Evolutionary conservation across 2,113 vertebrate genomes (phyloP), one percentile per base, ranked within the genome.

Genomic region (Capreolus pygargus): DNA sequence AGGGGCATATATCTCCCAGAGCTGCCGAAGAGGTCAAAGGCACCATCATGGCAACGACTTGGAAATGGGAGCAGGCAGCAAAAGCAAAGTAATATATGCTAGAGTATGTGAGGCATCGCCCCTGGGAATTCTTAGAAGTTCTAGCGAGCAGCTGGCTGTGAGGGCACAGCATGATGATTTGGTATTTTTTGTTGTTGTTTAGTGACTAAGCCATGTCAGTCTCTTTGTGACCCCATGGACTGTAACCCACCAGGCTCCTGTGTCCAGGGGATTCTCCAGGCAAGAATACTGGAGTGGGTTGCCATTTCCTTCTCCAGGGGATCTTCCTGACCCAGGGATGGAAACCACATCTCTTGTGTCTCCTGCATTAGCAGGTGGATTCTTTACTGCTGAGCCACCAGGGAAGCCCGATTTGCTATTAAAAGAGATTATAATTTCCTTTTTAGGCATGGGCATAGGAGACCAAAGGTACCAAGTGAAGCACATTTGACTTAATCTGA

Each of bases 101-200:
- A 3, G 45, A 54, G 13, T 5, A 52, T 1, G 10, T 5, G n/a
- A 67, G 60, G 43, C 52, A 15, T 3, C 1, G 0, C 7, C 33
- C 47, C n/a, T 1, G 17, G 58, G n/a, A 43, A 60, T 33, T 55
- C 57, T 50, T 85, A 30, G 45, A 89, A 27, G 50, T 43, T 23
- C 45, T 45, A 58, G n/a, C 4, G 23, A 30, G 30, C 30, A 76
- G 23, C 70, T 39, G 15, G 39, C 36, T 76, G 23, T 76, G 70
- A 43, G 39, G 12, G 11, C 11, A 43, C 23, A 27, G 70, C 23
- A 43, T 76, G 70, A 23, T 76, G 36, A 76, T 43, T 43, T 43
- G 70, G 39, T 43, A 76, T 76, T 43, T 74, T 39, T 25, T 74
- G 67, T 74, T 70, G 64, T 70, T 39, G 21, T 70, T 70, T 70